Percentiles rank a stretch among this genome's conserved stretches.
These are phyloP conservation scores for Phrynosoma platyrhinos DNA, from an alignment of 2,113 vertebrate species.

Conservation along the genomic window DNA sequence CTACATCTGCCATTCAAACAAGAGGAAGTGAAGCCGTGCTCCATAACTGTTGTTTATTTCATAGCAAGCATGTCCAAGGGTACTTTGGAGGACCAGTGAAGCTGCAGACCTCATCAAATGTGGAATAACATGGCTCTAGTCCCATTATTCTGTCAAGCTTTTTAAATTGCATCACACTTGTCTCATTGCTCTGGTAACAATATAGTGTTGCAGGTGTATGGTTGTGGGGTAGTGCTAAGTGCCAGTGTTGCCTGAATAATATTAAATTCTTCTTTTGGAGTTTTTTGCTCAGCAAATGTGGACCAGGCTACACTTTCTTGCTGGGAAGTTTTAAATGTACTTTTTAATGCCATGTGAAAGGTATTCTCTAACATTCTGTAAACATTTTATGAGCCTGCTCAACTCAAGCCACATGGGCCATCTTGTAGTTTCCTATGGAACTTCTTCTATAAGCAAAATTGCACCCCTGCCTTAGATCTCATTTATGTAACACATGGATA, in stretches of 20 bases:
- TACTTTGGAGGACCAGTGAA: background rate
- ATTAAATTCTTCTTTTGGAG: background rate
- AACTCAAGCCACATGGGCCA: background rate
- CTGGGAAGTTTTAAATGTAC: rapidly evolving
- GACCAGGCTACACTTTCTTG: background rate
- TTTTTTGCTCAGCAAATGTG: rapidly evolving
- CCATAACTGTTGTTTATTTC: background rate
- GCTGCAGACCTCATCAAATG: constrained; percentile 1
- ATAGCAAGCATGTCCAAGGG: background rate
- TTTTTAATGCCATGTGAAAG: background rate
- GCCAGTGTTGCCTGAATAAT: rapidly evolving
- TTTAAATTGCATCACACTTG: constrained; percentile 14
- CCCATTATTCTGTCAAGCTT: background rate
- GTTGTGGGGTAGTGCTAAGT: background rate
- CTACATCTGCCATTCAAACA: background rate
- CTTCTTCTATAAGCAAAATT: background rate
- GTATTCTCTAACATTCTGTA: background rate
- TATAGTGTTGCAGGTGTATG: background rate
- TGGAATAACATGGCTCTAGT: background rate
- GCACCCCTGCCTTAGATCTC: rapidly evolving
- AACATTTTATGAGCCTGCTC: background rate
- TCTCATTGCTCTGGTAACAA: background rate
- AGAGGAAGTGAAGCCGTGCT: background rate
- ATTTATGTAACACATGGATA: background rate
- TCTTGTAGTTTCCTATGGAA: background rate